These are phyloP conservation scores for Sinohyriopsis cumingii DNA, from an alignment of 2,888 invertebrate species.

Conservation along the genomic window DNA sequence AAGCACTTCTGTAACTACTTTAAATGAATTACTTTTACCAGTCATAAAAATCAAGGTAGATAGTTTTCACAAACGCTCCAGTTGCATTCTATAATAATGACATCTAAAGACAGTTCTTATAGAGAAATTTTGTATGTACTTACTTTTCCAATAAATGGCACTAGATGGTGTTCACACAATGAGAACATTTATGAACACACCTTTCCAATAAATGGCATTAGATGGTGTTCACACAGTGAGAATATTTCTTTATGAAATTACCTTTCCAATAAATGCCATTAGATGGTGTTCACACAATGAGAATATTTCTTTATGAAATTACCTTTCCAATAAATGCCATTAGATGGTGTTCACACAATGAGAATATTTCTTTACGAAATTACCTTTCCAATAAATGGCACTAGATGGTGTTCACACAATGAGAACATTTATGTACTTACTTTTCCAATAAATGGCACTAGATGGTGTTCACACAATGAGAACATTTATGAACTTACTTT, in stretches of 20 bases:
- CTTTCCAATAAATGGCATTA: slow-evolving; percentile 99
- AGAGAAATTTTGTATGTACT: slow-evolving; percentile 8
- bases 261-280: slow-evolving; percentile 98
- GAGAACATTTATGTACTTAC: slow-evolving; percentile 99
- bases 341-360: slow-evolving; percentile 99
- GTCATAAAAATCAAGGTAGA: too few species aligned
- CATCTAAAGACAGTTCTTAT: slow-evolving; percentile 76
- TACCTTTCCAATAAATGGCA: slow-evolving; percentile 99
- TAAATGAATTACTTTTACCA: too few species aligned
- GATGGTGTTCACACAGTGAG: slow-evolving; percentile 99
- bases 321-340: slow-evolving; percentile 99
- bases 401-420: slow-evolving; percentile 99
- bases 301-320: slow-evolving; percentile 99
- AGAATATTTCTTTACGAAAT: slow-evolving; percentile 99
- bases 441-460: slow-evolving; percentile 99
- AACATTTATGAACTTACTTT: too few species aligned
- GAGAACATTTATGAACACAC: too few species aligned
- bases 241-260: slow-evolving; percentile 94
- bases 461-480: slow-evolving; percentile 99
- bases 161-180: too few species aligned
- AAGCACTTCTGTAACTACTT: slow-evolving; percentile 85
- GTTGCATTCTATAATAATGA: slow-evolving; percentile 71
- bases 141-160: slow-evolving; percentile 82
- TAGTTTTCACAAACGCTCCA: not conserved
- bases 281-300: slow-evolving; percentile 99